Evolutionary conservation across 1,140 invertebrate genomes (phyloP).

Genomic region (Calephelis nemesis): DNA sequence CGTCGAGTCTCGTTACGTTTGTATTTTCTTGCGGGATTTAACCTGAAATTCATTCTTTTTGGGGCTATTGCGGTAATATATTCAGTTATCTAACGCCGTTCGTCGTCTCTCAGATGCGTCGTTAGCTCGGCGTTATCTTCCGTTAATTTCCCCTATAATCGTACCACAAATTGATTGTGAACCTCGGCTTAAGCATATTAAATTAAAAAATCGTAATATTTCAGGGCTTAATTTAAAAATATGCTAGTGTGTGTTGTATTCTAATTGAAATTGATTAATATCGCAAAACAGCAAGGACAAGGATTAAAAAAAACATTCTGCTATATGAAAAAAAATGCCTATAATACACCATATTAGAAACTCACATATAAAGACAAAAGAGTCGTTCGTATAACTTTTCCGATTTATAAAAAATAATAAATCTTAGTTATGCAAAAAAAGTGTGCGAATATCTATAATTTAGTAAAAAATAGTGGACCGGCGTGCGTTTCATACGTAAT

Average conservation of each 20-base stretch:
- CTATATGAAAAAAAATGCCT: no score
- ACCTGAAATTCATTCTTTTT: conserved; percentile 58
- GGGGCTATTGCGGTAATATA: conserved; percentile 49
- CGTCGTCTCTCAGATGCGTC: conserved; percentile 58
- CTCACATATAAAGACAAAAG: no score
- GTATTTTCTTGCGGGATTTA: conserved; percentile 6
- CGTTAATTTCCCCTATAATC: conserved; percentile 60
- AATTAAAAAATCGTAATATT: conserved; percentile 20
- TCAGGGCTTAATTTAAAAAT: not conserved
- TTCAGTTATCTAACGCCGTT: conserved; percentile 58
- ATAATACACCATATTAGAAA: no score
- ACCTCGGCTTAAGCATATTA: conserved; percentile 22
- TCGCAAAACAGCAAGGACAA: no score
- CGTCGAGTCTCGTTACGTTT: conserved; percentile 7
- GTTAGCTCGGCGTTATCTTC: conserved; percentile 58
- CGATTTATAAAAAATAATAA: no score
- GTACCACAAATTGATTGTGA: conserved; percentile 51
- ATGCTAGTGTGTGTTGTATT: not conserved
- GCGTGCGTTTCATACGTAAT: no score
- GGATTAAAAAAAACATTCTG: no score
- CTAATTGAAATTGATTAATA: not conserved
- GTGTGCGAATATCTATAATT: no score
- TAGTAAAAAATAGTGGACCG: no score
- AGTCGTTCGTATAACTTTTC: no score
- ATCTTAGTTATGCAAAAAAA: no score